Percentiles rank a stretch among this genome's conserved stretches.
These are phyloP conservation scores for Cercopithecus hamlyni DNA, from an alignment of 2,797 vertebrate species.

Conservation along the genomic window DNA sequence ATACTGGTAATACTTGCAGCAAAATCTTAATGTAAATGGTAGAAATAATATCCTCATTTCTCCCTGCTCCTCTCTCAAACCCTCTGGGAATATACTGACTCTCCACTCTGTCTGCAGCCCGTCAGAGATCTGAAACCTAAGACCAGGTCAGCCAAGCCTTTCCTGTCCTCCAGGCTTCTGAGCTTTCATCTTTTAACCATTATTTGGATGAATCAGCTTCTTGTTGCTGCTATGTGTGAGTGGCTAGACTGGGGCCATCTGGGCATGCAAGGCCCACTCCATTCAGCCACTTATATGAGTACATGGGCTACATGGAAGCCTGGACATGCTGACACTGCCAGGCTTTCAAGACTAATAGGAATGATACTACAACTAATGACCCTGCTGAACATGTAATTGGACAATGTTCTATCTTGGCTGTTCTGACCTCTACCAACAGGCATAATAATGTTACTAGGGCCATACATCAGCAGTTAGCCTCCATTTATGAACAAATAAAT, in stretches of 20 bases:
- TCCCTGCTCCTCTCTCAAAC: background rate
- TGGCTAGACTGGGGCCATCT: background rate
- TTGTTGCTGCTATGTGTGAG: background rate
- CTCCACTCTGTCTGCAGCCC: background rate
- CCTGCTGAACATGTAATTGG: background rate
- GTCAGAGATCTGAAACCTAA: background rate
- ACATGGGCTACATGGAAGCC: background rate
- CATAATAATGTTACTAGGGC: background rate
- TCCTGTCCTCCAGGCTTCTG: background rate
- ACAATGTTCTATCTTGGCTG: background rate
- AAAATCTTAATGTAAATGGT: slow-evolving; percentile 10
- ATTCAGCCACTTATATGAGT: background rate
- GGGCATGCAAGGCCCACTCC: background rate
- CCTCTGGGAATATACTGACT: background rate
- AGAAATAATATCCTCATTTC: background rate
- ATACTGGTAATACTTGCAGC: background rate
- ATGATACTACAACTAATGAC: background rate
- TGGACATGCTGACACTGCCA: background rate
- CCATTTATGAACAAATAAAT: slow-evolving; percentile 32
- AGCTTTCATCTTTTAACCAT: background rate
- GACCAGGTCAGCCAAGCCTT: background rate
- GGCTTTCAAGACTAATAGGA: background rate
- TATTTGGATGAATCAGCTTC: background rate
- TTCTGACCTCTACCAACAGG: background rate
- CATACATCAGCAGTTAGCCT: background rate